These are phyloP conservation scores for Drosophila pseudoobscura DNA, from an alignment of 1,140 invertebrate genomes.

Conservation along the genomic window DNA sequence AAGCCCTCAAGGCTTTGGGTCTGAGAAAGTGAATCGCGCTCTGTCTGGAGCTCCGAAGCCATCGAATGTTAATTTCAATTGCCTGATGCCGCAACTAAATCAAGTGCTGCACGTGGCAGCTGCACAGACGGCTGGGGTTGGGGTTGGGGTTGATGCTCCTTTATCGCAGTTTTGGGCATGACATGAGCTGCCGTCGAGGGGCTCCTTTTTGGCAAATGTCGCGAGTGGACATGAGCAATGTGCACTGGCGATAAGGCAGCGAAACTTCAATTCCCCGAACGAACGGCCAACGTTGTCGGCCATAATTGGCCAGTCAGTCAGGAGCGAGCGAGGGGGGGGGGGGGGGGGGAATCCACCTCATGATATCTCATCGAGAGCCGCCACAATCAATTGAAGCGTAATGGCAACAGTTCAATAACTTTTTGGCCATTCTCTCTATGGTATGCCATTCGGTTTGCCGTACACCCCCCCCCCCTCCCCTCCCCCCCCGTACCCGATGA, in stretches of 20 bases:
- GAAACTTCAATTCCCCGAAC: conserved; percentile 22
- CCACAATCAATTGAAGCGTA: conserved; percentile 73
- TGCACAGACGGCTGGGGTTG: conserved; percentile 40
- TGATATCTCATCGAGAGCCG: too few relatives aligned
- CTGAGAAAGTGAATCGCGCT: conserved; percentile 66
- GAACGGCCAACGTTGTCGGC: conserved; percentile 31
- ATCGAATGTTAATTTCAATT: conserved; percentile 68
- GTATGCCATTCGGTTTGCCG: conserved; percentile 8
- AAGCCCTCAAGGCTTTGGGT: conserved; percentile 21
- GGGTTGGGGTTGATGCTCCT: conserved; percentile 41
- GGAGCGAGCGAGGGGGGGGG: neutral
- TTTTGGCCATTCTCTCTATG: conserved; percentile 61
- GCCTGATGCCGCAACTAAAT: conserved; percentile 59
- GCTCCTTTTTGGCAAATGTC: conserved; percentile 48
- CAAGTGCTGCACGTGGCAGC: conserved; percentile 70
- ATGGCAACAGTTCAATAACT: conserved; percentile 79
- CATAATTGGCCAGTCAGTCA: conserved; percentile 62
- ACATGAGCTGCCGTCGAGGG: neutral
- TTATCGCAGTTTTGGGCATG: conserved; percentile 31
- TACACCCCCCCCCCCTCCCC: too few relatives aligned
- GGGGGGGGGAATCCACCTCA: too few relatives aligned
- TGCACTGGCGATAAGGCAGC: conserved; percentile 67
- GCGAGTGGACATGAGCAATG: conserved; percentile 70
- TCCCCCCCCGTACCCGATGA: neutral
- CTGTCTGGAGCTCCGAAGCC: neutral